phyloP scores from a whole-genome alignment of 1,140 invertebrate genomes.

The Akabosia matsudoensis region DNA sequence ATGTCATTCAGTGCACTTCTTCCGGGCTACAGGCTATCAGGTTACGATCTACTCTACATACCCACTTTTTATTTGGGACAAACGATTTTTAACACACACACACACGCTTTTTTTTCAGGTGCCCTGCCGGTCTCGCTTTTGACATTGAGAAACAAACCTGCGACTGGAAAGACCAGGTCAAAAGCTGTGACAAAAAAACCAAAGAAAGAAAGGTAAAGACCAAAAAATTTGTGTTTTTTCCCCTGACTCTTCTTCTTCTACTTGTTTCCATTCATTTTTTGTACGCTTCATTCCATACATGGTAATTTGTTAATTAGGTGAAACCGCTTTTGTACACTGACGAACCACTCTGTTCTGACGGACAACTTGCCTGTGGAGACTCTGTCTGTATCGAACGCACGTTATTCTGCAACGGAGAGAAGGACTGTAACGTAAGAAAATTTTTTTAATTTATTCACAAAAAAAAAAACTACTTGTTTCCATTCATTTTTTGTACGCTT shows the following conservation, averaged over 20 bases:
- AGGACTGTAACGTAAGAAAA: slow-evolving; percentile 72
- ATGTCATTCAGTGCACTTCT: slow-evolving; percentile 92
- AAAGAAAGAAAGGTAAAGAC: slow-evolving; percentile 74
- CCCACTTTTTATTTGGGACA: neutral
- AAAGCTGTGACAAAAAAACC: slow-evolving; percentile 87
- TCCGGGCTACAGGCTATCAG: slow-evolving; percentile 57
- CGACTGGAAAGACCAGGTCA: slow-evolving; percentile 90
- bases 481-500: no score
- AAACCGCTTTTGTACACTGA: slow-evolving; percentile 86
- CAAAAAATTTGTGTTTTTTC: neutral
- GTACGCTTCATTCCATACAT: no score
- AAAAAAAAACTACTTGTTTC: no score
- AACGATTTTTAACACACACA: no score
- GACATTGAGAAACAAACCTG: slow-evolving; percentile 95
- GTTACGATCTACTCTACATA: neutral
- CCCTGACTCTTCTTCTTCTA: neutral
- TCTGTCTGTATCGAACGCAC: slow-evolving; percentile 80
- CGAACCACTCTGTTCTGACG: slow-evolving; percentile 81
- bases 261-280: neutral
- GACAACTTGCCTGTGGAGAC: slow-evolving; percentile 80
- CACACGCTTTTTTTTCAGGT: slow-evolving; percentile 54
- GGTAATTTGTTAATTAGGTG: no score
- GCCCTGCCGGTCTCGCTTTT: slow-evolving; percentile 87
- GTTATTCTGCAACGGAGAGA: slow-evolving; percentile 90
- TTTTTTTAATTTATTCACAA: no score